phyloP scores from a whole-genome alignment of 2,113 vertebrate genomes.

The Perccottus glenii region DNA sequence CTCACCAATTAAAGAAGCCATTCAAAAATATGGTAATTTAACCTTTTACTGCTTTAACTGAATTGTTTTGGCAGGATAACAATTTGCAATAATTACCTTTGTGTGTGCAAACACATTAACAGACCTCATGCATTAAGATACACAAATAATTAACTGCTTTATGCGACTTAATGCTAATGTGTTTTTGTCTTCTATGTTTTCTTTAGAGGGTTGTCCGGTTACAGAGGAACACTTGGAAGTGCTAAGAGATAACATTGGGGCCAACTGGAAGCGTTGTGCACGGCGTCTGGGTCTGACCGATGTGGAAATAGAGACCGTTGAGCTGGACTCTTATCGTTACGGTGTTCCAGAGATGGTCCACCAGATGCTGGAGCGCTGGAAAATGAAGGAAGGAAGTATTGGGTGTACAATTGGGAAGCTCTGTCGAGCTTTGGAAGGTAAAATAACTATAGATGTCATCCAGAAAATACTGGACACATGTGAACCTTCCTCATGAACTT shows the following conservation, averaged over 20 bases:
- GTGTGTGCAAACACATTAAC: not conserved
- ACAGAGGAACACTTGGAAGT: conserved; percentile 83
- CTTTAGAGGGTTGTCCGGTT: conserved; percentile 68
- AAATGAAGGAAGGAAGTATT: conserved; percentile 86
- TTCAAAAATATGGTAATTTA: conserved; percentile 75
- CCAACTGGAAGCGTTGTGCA: conserved; percentile 87
- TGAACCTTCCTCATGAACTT: not conserved
- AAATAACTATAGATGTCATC: conserved; percentile 79
- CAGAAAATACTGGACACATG: conserved; percentile 64
- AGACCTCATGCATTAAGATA: not conserved
- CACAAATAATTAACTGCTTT: not conserved
- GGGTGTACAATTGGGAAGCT: conserved; percentile 88
- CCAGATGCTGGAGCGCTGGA: conserved; percentile 91
- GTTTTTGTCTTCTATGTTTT: not conserved
- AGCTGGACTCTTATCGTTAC: conserved; percentile 87
- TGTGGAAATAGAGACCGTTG: conserved; percentile 89
- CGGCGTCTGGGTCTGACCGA: conserved; percentile 83
- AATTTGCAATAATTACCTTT: not conserved
- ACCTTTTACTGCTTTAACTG: not conserved
- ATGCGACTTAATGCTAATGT: not conserved
- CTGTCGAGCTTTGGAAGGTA: conserved; percentile 79
- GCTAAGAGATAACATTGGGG: conserved; percentile 85
- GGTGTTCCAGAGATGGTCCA: conserved; percentile 93
- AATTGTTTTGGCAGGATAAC: conserved; percentile 1
- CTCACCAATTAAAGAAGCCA: conserved; percentile 59